Percentiles rank a stretch among this genome's conserved stretches.
Evolutionary conservation across 2,113 vertebrate species (phyloP).

Genomic region (Labrus mixtus): DNA sequence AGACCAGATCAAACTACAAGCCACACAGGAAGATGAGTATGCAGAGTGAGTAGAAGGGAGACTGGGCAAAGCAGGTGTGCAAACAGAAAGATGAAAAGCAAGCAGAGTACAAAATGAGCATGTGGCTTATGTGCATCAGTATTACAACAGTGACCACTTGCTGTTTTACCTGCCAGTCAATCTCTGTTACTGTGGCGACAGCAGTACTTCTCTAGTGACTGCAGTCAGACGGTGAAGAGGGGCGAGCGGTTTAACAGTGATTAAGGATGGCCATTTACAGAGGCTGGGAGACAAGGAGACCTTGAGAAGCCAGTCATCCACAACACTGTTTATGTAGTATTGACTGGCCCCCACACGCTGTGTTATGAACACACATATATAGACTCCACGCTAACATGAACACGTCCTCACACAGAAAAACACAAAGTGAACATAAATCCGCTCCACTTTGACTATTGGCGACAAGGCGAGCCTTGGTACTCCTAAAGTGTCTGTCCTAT

Average conservation of each 20-base stretch:
- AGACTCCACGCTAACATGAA: constrained; percentile 24
- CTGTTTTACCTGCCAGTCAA: constrained; percentile 66
- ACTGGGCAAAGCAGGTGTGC: not conserved
- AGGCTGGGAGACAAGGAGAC: constrained; percentile 70
- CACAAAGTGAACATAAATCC: constrained; percentile 35
- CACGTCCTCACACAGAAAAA: constrained; percentile 26
- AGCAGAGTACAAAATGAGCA: constrained; percentile 18
- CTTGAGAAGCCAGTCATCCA: constrained; percentile 80
- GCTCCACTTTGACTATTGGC: not conserved
- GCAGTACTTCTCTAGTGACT: constrained; percentile 56
- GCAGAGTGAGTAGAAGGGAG: not conserved
- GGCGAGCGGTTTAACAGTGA: constrained; percentile 78
- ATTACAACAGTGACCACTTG: constrained; percentile 58
- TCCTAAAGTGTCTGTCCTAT: no score
- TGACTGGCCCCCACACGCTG: constrained; percentile 42
- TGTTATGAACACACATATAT: constrained; percentile 27
- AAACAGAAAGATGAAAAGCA: constrained; percentile 6
- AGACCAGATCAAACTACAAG: not conserved
- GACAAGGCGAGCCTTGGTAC: no score
- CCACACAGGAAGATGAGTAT: not conserved
- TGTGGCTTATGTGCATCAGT: constrained; percentile 25
- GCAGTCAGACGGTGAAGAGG: constrained; percentile 55
- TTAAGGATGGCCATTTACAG: constrained; percentile 80
- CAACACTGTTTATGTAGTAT: constrained; percentile 75
- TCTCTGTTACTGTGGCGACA: constrained; percentile 72